Base-by-base conservation (phyloP, 2,797 vertebrate genomes). In the Podargus strigoides region DNA sequence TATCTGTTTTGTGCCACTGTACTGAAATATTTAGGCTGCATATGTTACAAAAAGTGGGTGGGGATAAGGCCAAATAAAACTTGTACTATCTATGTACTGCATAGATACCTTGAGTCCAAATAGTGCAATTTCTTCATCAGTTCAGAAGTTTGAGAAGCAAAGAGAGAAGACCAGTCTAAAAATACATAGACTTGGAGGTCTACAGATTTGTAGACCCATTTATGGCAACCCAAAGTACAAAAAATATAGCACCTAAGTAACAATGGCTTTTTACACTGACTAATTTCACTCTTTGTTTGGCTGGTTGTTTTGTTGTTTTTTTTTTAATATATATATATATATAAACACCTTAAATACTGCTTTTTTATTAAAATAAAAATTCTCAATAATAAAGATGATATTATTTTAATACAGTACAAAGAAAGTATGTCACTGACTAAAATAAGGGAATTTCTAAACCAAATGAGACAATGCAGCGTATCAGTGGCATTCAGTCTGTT, bases 291-390 rank as follows among this genome's bases (percentile, higher is more conserved):
- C 5, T 6, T 26, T n/a, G 59, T 18, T n/a, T 42, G 23, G 5
- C 47, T 73, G 3, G 4, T 10, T 41, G 12, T 24, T 50, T 20
- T 46, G 44, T 19, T 23, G 3, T 16, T 53, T 10, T 5, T 0
- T 2, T 27, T 53, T 70, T 56, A n/a, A n/a, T n/a, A n/a, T n/a
- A n/a, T n/a, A n/a, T n/a, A n/a, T n/a, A n/a, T n/a, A 26, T 11
- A 24, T 10, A 22, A 15, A 16, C 3, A 37, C 55, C 0, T 70
- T 8, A 75, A 82, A 60, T 34, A 27, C 3, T 16, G 8, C 5
- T 79, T 90, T 81, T 90, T 81, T 60, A 53, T 44, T 50, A 67
- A 78, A 92, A 55, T 32, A 39, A 89, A 91, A 76, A 79, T 23
- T 30, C 7, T 23, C 19, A 69, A 3, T 66, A 74, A 90, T 37